Base-by-base conservation (phyloP, 2,797 vertebrate genomes). In the Myiotriccus ornatus region DNA sequence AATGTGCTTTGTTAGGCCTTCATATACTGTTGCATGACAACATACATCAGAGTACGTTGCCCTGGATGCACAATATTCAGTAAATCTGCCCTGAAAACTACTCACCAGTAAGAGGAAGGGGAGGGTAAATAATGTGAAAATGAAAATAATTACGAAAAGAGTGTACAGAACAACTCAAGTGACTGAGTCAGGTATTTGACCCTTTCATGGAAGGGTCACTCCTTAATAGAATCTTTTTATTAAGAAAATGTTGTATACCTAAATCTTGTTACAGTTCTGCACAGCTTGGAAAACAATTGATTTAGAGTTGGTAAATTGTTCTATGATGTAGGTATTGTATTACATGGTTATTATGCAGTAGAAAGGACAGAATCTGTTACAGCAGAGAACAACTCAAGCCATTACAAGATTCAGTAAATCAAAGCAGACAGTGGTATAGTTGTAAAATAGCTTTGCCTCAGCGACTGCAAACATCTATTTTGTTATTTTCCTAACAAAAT, bases 311-410 rank as follows among this genome's bases (percentile, higher is more conserved):
- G 88, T 84, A 70, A 46, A 52, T 70, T 88, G 70, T 75, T 89
- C 84, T 80, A 7, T 95, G 30, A 49, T 76, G 60, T 69, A 77
- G 69, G 49, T 91, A 94, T 32, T 71, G 46, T 86, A 93, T 93
- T 93, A 89, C 65, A 82, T 0, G 5, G 35, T 59, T 90, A 71
- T 71, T 94, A 90, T 34, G 35, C 65, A 86, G 57, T 12, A 83
- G 74, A 94, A 96, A 90, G 86, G 79, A 53, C 78, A 95, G 65
- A 92, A 93, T 80, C 78, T 84, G 53, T 55, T 60, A 91, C 1
- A 12, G 55, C 70, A 85, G 59, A 90, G 77, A 84, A 85, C 62
- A 92, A 64, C 53, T 95, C 55, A 35, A 53, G 65, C 88, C 71
- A 37, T 83, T 93, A 89, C 52, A 75, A 87, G 73, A 75, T 63